A percentile compares a stretch with the other conserved stretches of the same genome.
phyloP scores from a whole-genome alignment of 2,113 vertebrate genomes.

The Ariopsis seemanni region DNA sequence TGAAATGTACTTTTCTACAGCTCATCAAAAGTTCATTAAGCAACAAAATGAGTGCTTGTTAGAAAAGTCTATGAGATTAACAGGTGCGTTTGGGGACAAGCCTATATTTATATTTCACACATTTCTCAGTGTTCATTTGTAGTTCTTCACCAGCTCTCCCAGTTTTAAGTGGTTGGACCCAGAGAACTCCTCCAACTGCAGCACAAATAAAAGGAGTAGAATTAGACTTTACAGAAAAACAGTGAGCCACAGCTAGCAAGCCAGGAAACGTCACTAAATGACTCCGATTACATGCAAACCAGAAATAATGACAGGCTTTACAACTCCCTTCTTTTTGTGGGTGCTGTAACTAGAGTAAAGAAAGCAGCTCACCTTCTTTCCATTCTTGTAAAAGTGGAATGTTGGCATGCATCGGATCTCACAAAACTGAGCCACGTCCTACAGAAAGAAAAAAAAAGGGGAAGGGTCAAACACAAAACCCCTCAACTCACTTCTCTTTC shows the following conservation, averaged over 20 bases:
- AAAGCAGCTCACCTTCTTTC: slow-evolving; percentile 71
- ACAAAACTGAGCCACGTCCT: slow-evolving; percentile 81
- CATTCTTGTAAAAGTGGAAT: slow-evolving; percentile 83
- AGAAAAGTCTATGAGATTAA: neutral
- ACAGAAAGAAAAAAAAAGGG: neutral
- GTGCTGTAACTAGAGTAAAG: neutral
- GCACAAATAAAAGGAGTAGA: neutral
- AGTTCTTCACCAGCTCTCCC: slow-evolving; percentile 37
- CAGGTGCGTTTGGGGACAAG: neutral
- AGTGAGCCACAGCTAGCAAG: neutral
- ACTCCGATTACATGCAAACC: neutral
- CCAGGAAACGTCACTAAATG: neutral
- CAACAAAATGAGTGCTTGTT: neutral
- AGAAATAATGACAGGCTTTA: neutral
- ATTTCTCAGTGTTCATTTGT: slow-evolving; percentile 26
- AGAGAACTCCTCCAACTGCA: slow-evolving; percentile 54
- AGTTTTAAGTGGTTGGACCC: slow-evolving; percentile 54
- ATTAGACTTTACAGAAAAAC: neutral
- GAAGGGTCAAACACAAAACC: neutral
- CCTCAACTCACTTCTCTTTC: neutral
- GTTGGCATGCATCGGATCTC: slow-evolving; percentile 87
- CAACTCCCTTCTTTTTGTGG: neutral
- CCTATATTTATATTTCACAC: neutral
- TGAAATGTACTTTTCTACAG: neutral
- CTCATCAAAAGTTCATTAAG: neutral